These are phyloP conservation scores for Chaetodon trifasciatus DNA, from an alignment of 2,797 vertebrate species.

Conservation along the genomic window DNA sequence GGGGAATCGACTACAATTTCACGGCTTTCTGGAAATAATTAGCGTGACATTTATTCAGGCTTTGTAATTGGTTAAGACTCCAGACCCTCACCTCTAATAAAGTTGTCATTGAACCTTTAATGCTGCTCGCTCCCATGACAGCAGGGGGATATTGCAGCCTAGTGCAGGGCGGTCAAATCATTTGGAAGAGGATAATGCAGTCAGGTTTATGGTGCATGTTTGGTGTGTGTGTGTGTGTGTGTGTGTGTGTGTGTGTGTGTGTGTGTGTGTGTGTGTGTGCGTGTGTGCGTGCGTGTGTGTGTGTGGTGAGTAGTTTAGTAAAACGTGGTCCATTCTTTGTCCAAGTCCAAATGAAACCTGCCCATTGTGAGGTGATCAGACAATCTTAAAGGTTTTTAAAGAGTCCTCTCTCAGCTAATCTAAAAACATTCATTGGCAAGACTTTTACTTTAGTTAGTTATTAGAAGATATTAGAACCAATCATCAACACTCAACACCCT, in stretches of 20 bases:
- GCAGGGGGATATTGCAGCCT: slow-evolving; percentile 37
- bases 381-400: slow-evolving; percentile 8
- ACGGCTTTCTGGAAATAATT: slow-evolving; percentile 78
- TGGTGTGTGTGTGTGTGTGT: slow-evolving; percentile 3
- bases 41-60: slow-evolving; percentile 76
- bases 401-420: neutral
- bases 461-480: slow-evolving; percentile 15
- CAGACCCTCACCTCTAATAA: slow-evolving; percentile 71
- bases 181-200: slow-evolving; percentile 37
- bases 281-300: neutral
- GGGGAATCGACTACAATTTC: slow-evolving; percentile 74
- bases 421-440: neutral
- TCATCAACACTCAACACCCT: neutral
- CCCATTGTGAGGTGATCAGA: slow-evolving; percentile 8
- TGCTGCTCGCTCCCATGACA: slow-evolving; percentile 55
- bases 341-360: slow-evolving; percentile 6
- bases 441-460: neutral
- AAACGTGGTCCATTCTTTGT: neutral
- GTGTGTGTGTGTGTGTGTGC: neutral
- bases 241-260: neutral
- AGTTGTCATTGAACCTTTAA: slow-evolving; percentile 77
- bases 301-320: slow-evolving; percentile 3
- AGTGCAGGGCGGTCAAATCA: slow-evolving; percentile 35
- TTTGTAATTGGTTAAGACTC: slow-evolving; percentile 75
- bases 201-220: slow-evolving; percentile 30